Conservation (phyloP, 2,888 invertebrate species). For the Chalcis sispes region DNA sequence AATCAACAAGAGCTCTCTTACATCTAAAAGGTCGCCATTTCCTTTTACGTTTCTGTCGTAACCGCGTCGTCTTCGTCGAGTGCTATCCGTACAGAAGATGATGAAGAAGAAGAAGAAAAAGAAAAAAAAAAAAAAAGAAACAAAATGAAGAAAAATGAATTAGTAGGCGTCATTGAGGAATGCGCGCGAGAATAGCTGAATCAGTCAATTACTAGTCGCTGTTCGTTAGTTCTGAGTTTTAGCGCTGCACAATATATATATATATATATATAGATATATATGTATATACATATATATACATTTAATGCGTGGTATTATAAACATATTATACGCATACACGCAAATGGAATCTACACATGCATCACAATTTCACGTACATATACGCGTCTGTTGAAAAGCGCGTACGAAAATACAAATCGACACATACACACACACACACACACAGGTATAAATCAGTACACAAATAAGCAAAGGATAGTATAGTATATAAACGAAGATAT, state of each 20-base stretch:
- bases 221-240: constrained; percentile 64
- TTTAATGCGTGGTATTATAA: too few relatives aligned
- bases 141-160: background rate
- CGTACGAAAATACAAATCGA: too few relatives aligned
- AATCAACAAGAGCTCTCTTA: too few relatives aligned
- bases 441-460: background rate
- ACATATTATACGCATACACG: background rate
- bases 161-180: constrained; percentile 12
- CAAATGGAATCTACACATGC: too few relatives aligned
- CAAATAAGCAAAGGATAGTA: background rate
- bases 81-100: too few relatives aligned
- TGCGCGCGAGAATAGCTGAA: constrained; percentile 67
- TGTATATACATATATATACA: background rate
- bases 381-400: too few relatives aligned
- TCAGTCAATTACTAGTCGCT: constrained; percentile 76
- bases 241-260: constrained; percentile 19
- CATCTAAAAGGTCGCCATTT: too few relatives aligned
- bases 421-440: constrained; percentile 18
- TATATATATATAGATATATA: constrained; percentile 8
- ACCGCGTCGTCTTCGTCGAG: too few relatives aligned
- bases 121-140: background rate
- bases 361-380: too few relatives aligned
- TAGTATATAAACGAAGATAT: background rate
- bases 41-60: too few relatives aligned
- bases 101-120: too few relatives aligned